These are phyloP conservation scores for Schizopygopsis pylzovi DNA, from an alignment of 2,797 vertebrate genomes.

Conservation along the genomic window DNA sequence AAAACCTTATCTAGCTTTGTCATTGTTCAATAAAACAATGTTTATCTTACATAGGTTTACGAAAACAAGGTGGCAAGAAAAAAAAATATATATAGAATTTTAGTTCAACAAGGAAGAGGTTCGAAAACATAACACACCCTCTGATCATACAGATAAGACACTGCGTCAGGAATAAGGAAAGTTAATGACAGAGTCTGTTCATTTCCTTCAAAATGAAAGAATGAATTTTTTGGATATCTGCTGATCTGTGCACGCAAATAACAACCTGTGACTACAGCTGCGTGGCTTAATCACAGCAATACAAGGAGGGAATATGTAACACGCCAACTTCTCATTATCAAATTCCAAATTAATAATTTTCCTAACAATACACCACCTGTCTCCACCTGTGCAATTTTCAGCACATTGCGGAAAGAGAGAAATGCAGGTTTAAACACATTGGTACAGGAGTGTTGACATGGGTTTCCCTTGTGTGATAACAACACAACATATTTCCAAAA, in stretches of 20 bases:
- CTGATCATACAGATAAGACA: constrained; percentile 27
- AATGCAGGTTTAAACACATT: constrained; percentile 43
- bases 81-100: not conserved
- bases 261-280: constrained; percentile 32
- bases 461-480: not conserved
- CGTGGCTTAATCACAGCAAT: constrained; percentile 29
- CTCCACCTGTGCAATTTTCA: constrained; percentile 43
- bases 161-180: not conserved
- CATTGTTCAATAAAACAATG: constrained; percentile 26
- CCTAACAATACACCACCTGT: constrained; percentile 38
- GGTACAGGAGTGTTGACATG: not conserved
- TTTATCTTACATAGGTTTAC: constrained; percentile 15
- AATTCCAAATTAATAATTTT: constrained; percentile 39
- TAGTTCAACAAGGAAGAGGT: constrained; percentile 17
- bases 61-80: constrained; percentile 17
- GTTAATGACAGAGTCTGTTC: constrained; percentile 30
- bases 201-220: constrained; percentile 29
- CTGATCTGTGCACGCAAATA: constrained; percentile 37
- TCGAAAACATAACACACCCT: constrained; percentile 38
- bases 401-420: constrained; percentile 19
- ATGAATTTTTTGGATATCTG: constrained; percentile 32
- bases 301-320: constrained; percentile 40
- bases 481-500: not conserved
- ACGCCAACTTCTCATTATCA: constrained; percentile 43
- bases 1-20: constrained; percentile 53